phyloP scores from a whole-genome alignment of 2,888 invertebrate species.

The Leptopterna dolabrata region DNA sequence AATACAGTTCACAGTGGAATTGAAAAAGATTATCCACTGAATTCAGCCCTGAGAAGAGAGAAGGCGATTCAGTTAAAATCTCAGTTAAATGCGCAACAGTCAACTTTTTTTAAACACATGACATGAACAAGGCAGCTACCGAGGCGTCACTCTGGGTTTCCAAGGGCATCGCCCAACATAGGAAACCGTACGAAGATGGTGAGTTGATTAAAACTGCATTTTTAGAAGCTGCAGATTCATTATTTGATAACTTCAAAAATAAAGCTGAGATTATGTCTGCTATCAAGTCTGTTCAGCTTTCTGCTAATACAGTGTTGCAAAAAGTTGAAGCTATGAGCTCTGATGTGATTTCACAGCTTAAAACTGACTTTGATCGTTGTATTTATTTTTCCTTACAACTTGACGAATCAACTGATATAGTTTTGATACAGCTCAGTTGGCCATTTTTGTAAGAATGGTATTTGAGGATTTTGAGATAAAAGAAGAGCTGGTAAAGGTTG shows the following conservation, averaged over 20 bases:
- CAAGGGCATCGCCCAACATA: not conserved
- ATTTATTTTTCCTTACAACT: too few species aligned
- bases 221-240: not conserved
- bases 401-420: too few species aligned
- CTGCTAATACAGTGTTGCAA: not conserved
- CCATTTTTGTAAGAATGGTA: too few species aligned
- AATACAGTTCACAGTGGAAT: not conserved
- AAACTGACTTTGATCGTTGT: too few species aligned
- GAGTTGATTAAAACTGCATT: not conserved
- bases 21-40: not conserved
- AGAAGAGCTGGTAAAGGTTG: too few species aligned
- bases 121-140: not conserved
- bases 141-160: not conserved
- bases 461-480: too few species aligned
- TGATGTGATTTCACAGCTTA: not conserved
- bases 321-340: too few species aligned
- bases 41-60: not conserved
- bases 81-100: not conserved
- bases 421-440: too few species aligned
- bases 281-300: not conserved
- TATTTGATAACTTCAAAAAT: too few species aligned
- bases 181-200: not conserved
- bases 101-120: not conserved
- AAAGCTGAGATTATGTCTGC: not conserved
- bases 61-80: not conserved